phyloP scores from a whole-genome alignment of 1,140 invertebrate genomes.

The Carcinoscorpius rotundicauda region DNA sequence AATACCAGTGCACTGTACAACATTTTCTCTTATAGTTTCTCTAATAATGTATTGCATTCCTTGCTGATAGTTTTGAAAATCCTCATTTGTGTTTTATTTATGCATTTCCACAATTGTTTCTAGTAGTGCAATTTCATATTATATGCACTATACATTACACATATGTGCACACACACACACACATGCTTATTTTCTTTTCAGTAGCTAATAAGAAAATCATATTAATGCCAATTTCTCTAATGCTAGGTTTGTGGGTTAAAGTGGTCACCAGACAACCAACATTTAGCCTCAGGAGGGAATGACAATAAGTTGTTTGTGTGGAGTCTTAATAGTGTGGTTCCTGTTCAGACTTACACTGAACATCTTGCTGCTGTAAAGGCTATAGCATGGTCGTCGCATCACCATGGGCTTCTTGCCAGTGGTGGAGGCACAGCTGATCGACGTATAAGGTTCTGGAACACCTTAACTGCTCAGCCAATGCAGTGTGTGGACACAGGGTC shows the following conservation, averaged over 20 bases:
- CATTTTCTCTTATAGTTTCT: too few relatives aligned
- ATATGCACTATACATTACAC: too few relatives aligned
- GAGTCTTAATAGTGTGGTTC: slow-evolving; percentile 78
- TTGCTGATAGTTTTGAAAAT: too few relatives aligned
- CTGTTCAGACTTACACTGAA: slow-evolving; percentile 92
- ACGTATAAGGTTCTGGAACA: slow-evolving; percentile 99
- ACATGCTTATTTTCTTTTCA: too few relatives aligned
- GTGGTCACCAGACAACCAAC: slow-evolving; percentile 98
- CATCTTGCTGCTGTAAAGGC: slow-evolving; percentile 98
- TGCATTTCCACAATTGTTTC: too few relatives aligned
- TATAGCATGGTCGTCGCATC: slow-evolving; percentile 99
- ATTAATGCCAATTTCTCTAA: too few relatives aligned
- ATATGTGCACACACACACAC: too few relatives aligned
- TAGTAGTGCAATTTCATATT: too few relatives aligned
- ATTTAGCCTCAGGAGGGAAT: slow-evolving; percentile 95
- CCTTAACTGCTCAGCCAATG: slow-evolving; percentile 96
- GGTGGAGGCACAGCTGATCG: slow-evolving; percentile 97
- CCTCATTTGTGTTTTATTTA: too few relatives aligned
- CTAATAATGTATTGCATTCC: too few relatives aligned
- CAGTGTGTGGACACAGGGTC: slow-evolving; percentile 98
- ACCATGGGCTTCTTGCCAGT: slow-evolving; percentile 92
- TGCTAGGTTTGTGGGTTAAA: slow-evolving; percentile 81
- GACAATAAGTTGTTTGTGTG: slow-evolving; percentile 98
- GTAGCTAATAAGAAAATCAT: too few relatives aligned
- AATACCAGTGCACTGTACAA: too few relatives aligned